Evolutionary conservation across 2,113 vertebrate species (phyloP), one percentile per base, ranked within the genome.

Genomic region (Tamias sibiricus): DNA sequence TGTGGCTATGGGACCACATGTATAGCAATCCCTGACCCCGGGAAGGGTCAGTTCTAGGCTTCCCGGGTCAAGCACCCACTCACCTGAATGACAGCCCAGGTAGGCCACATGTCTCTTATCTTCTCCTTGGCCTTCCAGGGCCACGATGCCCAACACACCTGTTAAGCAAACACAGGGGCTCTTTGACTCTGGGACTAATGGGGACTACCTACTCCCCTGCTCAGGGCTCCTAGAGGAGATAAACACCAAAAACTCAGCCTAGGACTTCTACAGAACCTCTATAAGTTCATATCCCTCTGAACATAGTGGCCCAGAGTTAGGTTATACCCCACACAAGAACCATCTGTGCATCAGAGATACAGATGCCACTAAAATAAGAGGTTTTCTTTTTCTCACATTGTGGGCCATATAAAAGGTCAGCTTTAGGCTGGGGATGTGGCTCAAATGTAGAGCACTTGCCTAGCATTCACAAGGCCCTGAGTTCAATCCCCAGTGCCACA

Each of bases 41-140:
- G 69, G 37, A 10, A 37, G 19, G 30, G 11, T 9, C 24, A 82
- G 64, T 35, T 88, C 40, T 2, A 95, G 91, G 57, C 14, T 62
- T 91, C 59, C 71, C 44, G 0, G 4, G 52, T 66, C 30, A 35
- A n/a, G 47, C 8, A 80, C 8, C 42, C 40, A 95, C 98, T 98
- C 98, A 99, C 99, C 99, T 96, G 99, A 99, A 97, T 99, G 99
- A 96, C 99, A 99, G 90, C 99, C 98, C 74, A 99, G 98, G 77
- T 99, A 98, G 11, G 98, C 98, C 94, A 99, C 97, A 0, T 97
- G 97, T 98, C 98, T 99, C 95, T 99, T 99, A 85, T 98, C 98
- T 77, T 99, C 98, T 64, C 98, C 95, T n/a, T 98, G 97, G 0
- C 98, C 94, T 54, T 99, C 98, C 97, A 99, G 97, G 0, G 99